Evolutionary conservation across 2,797 vertebrate genomes (phyloP), one percentile per base, ranked within the genome.

Genomic region (Sternotherus odoratus): DNA sequence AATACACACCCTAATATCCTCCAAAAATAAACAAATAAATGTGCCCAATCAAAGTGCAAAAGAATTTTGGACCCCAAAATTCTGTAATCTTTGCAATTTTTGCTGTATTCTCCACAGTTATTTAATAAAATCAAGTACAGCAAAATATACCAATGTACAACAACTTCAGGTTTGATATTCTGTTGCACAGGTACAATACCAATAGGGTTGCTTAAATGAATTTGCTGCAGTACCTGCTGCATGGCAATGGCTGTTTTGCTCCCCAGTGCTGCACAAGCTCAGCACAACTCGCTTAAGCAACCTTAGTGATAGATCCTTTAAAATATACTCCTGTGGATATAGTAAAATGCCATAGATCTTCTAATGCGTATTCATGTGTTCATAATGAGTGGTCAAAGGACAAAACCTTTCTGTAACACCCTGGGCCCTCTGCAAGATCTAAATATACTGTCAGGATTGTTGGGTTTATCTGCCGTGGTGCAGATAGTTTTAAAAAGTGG

Each of bases 241-340:
- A 2, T 33, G 60, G 46, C 63, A 84, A 85, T 50, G 69, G 19
- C 2, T 90, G 6, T 75, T 92, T 36, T 49, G 33, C 39, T 69
- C 39, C n/a, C 17, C 49, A 48, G 53, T 54, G 56, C n/a, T 54
- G 57, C 23, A 4, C 50, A 74, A 86, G 39, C 39, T 72, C 23
- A 69, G 11, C 0, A 0, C 56, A 4, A 49, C 24, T 85, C 19
- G 69, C 48, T 39, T 82, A 77, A 79, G 77, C 4, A 24, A 54
- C 74, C 46, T 39, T 79, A 89, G 11, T 21, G 80, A 77, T 56
- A 39, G 63, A 69, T 39, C n/a, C n/a, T 69, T 69, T 69, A 69
- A 69, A 36, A 39, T 69, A 12, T 39, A 69, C n/a, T 11, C 63
- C 63, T 69, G 63, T 36, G 63, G n/a, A 69, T 39, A 39, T 39